phyloP scores from a whole-genome alignment of 2,797 vertebrate species.

The Gymnoscopelus braueri region DNA sequence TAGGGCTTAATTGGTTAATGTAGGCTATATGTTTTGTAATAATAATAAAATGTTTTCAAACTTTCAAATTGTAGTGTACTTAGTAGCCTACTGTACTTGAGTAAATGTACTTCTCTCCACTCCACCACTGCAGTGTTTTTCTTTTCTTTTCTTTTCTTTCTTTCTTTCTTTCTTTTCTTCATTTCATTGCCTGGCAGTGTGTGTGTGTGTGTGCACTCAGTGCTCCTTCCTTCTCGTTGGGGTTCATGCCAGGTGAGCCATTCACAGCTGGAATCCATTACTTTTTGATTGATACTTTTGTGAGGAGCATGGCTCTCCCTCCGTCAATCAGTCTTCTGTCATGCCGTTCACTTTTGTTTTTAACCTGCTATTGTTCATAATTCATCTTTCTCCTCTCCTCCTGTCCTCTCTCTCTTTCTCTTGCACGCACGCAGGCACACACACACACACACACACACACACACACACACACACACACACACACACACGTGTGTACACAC shows the following conservation, averaged over 20 bases:
- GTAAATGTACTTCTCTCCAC: too few species aligned
- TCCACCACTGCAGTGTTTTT: too few species aligned
- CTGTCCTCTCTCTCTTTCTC: neutral
- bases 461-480: too few species aligned
- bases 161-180: neutral
- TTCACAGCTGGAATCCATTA: slow-evolving; percentile 40
- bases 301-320: slow-evolving; percentile 7
- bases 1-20: too few species aligned
- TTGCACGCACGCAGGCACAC: neutral
- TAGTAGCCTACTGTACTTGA: too few species aligned
- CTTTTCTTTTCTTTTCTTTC: too few species aligned
- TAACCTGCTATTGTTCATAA: too few species aligned
- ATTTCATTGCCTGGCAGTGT: slow-evolving; percentile 6
- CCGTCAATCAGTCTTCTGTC: neutral
- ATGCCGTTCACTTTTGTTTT: neutral
- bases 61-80: too few species aligned
- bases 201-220: slow-evolving; percentile 4
- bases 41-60: too few species aligned
- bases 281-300: slow-evolving; percentile 26
- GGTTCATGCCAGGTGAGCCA: slow-evolving; percentile 35
- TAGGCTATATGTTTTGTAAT: too few species aligned
- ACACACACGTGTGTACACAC: too few species aligned
- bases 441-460: too few species aligned
- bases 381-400: neutral
- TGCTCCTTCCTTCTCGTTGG: slow-evolving; percentile 9